Base-by-base conservation (phyloP, 1,140 invertebrate species). In the Fopius arisanus region DNA sequence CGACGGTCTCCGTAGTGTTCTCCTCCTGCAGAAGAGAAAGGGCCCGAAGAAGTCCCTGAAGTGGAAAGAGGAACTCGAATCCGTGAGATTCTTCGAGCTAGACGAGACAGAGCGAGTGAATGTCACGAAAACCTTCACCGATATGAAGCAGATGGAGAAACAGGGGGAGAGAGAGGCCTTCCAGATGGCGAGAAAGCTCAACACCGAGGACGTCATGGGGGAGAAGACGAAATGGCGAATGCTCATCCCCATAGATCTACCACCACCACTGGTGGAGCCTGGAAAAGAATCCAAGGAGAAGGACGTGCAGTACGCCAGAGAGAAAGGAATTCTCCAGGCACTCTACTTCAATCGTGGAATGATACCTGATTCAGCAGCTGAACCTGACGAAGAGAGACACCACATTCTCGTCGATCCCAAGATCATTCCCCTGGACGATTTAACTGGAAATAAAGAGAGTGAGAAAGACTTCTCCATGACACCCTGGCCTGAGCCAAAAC, bases 41-140 rank as follows among this genome's bases (percentile, higher is more conserved):
- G 93, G 93, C 1, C 92, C 93, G 0, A 96, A 96, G 80, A 96
- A 97, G 84, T 90, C 89, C 77, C 92, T 98, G 2, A 91, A 89
- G 72, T 98, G 96, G 96, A 93, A 93, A 80, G 90, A 91, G 7
- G 92, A 96, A 67, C 87, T 98, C 16, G 93, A 94, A 80, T 92
- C 95, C 75, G 90, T 96, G 48, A 92, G 93, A 78, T 97, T 94
- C 81, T 98, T 98, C 85, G 96, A 97, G 84, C 84, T 97, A 48
- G 96, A 98, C 87, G 96, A 97, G 88, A 97, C 93, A 3, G 96
- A 98, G 88, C 91, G 96, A 82, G 95, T 97, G 0, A 98, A 98
- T 88, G 96, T 98, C 0, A 96, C 95, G 0, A 94, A 95, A 84
- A 94, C 94, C 29, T 98, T 97, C 86, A 93, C 91, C n/a, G 96